These are phyloP conservation scores for Chrysocyon brachyurus DNA, from an alignment of 2,797 vertebrate species.

Conservation along the genomic window DNA sequence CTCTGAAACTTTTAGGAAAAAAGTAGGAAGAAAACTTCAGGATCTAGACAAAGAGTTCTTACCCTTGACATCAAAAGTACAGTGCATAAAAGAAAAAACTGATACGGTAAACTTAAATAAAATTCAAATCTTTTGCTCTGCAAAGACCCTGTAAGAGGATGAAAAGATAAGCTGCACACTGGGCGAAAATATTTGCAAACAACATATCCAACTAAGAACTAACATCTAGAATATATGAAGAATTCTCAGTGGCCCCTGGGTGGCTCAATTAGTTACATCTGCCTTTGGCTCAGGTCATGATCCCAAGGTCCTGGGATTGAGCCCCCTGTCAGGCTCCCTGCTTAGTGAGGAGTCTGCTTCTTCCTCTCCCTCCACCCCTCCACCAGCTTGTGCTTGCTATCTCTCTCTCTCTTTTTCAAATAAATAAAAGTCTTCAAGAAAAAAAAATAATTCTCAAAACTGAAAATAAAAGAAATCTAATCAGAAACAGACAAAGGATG, in stretches of 20 bases:
- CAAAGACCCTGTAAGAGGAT: background rate
- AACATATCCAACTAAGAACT: background rate
- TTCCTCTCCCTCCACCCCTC: background rate
- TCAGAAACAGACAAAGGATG: background rate
- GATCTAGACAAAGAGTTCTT: background rate
- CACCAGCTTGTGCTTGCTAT: background rate
- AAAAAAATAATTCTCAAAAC: background rate
- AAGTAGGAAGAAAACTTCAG: background rate
- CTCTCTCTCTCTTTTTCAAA: background rate
- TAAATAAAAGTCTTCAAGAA: background rate
- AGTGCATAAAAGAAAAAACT: background rate
- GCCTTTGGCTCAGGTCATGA: background rate
- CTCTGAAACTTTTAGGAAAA: background rate
- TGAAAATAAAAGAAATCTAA: background rate
- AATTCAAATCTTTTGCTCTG: constrained; percentile 34
- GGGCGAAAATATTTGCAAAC: background rate
- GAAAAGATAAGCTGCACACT: background rate
- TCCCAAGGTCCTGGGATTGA: background rate
- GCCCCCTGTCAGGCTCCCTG: background rate
- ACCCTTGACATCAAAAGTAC: background rate
- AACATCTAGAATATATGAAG: background rate
- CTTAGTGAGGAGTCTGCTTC: background rate
- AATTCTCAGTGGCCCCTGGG: background rate
- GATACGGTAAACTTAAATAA: background rate
- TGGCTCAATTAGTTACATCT: background rate